These are phyloP conservation scores for Rhincodon typus DNA, from an alignment of 2,797 vertebrate species.

Conservation along the genomic window DNA sequence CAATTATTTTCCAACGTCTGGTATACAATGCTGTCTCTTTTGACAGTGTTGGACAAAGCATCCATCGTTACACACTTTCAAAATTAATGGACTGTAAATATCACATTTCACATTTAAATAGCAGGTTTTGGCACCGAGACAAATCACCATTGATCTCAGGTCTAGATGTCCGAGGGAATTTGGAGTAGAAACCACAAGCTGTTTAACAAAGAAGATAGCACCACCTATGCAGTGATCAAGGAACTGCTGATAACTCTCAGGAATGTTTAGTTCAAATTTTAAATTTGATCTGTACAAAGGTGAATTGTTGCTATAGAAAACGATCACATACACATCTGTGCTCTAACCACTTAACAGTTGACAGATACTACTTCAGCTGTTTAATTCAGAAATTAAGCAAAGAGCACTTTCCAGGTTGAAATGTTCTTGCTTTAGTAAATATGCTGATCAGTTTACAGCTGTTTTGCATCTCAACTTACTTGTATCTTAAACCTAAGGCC, in stretches of 20 bases:
- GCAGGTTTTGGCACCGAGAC: not conserved
- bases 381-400: not conserved
- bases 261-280: not conserved
- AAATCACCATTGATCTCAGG: not conserved
- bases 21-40: not conserved
- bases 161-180: not conserved
- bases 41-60: slow-evolving; percentile 10
- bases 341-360: no score
- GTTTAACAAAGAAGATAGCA: not conserved
- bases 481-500: no score
- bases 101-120: not conserved
- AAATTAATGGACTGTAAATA: not conserved
- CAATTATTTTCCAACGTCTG: not conserved
- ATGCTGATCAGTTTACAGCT: not conserved
- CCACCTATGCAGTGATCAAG: not conserved
- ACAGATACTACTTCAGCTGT: not conserved
- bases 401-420: not conserved
- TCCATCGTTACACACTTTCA: not conserved
- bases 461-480: not conserved
- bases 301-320: no score
- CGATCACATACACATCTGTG: no score
- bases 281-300: not conserved
- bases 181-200: not conserved
- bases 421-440: not conserved
- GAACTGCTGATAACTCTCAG: not conserved